These are phyloP conservation scores for Lutjanus erythropterus DNA, from an alignment of 2,113 vertebrate species.

Conservation along the genomic window DNA sequence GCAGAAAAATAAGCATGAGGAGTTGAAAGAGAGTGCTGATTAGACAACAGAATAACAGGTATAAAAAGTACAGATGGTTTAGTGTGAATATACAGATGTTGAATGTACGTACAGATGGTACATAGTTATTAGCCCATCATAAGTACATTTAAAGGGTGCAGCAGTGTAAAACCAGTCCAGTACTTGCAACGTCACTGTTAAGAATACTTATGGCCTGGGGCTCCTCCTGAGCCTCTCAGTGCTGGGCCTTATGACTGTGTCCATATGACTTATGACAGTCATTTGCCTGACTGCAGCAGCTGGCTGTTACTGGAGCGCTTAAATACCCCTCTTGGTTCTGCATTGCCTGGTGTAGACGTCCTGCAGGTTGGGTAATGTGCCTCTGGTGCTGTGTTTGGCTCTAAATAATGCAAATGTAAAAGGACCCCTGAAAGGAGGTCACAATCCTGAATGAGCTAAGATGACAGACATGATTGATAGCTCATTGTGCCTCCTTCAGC, in stretches of 20 bases:
- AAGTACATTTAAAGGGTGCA: background rate
- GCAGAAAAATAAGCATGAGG: background rate
- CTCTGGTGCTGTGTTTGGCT: slow-evolving; percentile 22
- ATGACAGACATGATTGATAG: slow-evolving; percentile 4
- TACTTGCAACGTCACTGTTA: background rate
- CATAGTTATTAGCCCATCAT: background rate
- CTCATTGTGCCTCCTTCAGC: background rate
- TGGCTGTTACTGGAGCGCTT: slow-evolving; percentile 1
- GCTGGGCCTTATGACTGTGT: slow-evolving; percentile 20
- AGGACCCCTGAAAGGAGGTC: background rate
- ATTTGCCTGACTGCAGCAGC: slow-evolving; percentile 32
- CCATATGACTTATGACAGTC: slow-evolving; percentile 36
- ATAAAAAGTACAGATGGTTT: background rate
- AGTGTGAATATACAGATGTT: background rate
- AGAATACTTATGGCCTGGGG: background rate
- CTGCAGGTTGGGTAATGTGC: slow-evolving; percentile 21
- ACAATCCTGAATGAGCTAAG: background rate
- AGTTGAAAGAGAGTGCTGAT: background rate
- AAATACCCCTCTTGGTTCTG: slow-evolving; percentile 23
- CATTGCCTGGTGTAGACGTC: background rate
- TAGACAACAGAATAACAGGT: background rate
- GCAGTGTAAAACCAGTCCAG: background rate
- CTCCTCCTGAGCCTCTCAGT: background rate
- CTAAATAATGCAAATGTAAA: slow-evolving; percentile 33
- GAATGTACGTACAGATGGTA: background rate